Base-by-base conservation (phyloP, 2,113 vertebrate species). In the Motacilla alba region DNA sequence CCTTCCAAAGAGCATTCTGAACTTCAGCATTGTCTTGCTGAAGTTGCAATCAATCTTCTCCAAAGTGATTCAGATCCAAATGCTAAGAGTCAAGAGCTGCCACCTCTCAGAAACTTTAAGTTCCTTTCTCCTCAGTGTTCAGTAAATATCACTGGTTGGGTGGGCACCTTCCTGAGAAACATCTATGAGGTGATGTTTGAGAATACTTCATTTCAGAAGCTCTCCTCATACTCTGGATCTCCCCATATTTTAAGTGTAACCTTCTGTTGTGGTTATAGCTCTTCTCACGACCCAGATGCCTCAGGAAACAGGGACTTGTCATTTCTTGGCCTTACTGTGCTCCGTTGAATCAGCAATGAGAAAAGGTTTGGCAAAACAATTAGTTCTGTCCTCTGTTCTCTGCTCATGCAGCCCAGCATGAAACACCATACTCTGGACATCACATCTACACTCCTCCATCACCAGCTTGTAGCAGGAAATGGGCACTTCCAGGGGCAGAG, bases 321-420 rank as follows among this genome's bases (percentile, higher is more conserved):
- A 31, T 30, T 83, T 35, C 30, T 86, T 52, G 41, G 27, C 24
- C 31, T 93, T 76, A 43, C 44, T 49, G 15, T 15, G 3, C 41
- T 60, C 7, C 2, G 2, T 74, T 83, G 73, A 60, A 74, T 60
- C 46, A 87, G 8, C 52, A 75, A 15, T 13, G 22, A 84, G 13
- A 62, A 84, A 93, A 66, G 11, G 4, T 49, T 58, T 72, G 50
- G 30, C 27, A 56, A 85, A 94, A 52, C 23, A 47, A 24, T 50
- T 49, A 19, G 21, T 60, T 88, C 52, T 75, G 37, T 26, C 26
- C 19, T 39, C 18, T 44, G 9, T 37, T 72, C 52, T 22, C 47
- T 67, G 35, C 39, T 75, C 5, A 1, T 21, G 43, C 31, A 72
- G 30, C 43, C n/a, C 56, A 78, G 35, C 0, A 0, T 37, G 43